These are phyloP conservation scores for Rhynchonycteris naso DNA, from an alignment of 2,797 vertebrate genomes.

Conservation along the genomic window DNA sequence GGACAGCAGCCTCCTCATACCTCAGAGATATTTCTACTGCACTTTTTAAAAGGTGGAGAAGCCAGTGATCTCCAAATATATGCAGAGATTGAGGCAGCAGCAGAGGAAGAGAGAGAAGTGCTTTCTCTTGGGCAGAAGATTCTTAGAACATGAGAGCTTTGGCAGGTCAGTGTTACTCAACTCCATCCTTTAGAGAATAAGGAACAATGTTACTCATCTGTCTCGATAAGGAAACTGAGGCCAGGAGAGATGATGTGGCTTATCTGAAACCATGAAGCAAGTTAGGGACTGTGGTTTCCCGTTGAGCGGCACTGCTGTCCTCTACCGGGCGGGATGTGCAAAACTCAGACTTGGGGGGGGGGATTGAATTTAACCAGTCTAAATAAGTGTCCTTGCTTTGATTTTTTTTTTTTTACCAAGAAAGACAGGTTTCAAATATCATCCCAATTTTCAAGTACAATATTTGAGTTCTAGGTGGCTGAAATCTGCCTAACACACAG, in stretches of 20 bases:
- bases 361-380: background rate
- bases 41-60: background rate
- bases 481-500: background rate
- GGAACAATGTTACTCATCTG: background rate
- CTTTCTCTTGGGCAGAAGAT: background rate
- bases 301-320: background rate
- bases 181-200: background rate
- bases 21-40: background rate
- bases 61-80: background rate
- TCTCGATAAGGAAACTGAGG: background rate
- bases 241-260: background rate
- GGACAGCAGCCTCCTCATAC: background rate
- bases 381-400: background rate
- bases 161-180: background rate
- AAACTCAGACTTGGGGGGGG: background rate
- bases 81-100: background rate
- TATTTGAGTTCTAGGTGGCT: background rate
- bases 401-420: constrained; percentile 40
- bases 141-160: background rate
- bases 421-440: background rate
- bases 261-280: background rate
- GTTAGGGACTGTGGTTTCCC: background rate
- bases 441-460: background rate
- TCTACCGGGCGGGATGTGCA: background rate
- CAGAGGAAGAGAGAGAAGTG: background rate